Evolutionary conservation across 2,888 invertebrate species (phyloP).

Genomic region (Mythimna ferrago): DNA sequence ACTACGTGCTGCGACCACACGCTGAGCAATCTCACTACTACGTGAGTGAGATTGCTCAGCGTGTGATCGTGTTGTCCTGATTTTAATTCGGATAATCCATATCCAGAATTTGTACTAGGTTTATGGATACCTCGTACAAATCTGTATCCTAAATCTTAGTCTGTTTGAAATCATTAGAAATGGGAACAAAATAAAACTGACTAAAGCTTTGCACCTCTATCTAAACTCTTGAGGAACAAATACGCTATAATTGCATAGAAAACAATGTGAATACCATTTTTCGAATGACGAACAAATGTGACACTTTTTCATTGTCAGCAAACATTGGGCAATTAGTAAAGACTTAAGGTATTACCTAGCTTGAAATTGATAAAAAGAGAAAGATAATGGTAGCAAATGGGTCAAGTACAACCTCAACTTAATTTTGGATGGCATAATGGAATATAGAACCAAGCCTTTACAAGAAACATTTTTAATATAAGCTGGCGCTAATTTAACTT

Average conservation of each 20-base stretch:
- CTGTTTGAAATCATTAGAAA: no score
- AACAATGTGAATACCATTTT: neutral
- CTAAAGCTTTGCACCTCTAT: no score
- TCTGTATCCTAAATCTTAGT: no score
- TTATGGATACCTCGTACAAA: no score
- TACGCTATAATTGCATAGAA: neutral
- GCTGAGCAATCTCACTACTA: neutral
- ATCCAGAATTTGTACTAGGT: no score
- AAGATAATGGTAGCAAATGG: slow-evolving; percentile 32
- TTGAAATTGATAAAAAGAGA: slow-evolving; percentile 39
- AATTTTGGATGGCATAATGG: neutral
- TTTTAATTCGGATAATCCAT: neutral
- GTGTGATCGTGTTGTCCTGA: neutral
- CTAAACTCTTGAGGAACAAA: neutral
- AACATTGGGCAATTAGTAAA: slow-evolving; percentile 33
- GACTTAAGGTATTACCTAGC: slow-evolving; percentile 31
- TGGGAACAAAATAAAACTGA: neutral
- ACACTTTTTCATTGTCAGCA: slow-evolving; percentile 8
- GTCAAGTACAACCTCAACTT: slow-evolving; percentile 42
- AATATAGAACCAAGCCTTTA: neutral
- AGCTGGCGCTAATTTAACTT: neutral
- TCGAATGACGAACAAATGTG: slow-evolving; percentile 18
- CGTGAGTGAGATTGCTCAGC: neutral
- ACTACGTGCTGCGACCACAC: neutral
- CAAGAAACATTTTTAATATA: neutral